Conservation (phyloP, 2,113 vertebrate genomes). For the Halcyon senegalensis region DNA sequence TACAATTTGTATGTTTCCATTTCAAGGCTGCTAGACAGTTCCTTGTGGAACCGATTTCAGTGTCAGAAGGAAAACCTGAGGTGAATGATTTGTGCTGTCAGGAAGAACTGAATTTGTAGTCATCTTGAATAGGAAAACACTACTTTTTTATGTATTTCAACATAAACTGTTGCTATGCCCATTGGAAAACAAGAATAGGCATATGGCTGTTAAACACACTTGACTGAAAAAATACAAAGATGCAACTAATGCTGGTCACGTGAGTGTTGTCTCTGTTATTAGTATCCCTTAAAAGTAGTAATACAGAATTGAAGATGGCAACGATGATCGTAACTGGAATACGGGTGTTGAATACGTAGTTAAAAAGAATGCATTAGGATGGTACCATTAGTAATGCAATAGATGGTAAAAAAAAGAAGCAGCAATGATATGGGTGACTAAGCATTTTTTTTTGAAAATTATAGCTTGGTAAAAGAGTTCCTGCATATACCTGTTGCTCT, state of each 20-base stretch:
- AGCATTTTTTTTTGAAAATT: not conserved
- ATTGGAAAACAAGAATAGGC: not conserved
- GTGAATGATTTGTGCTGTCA: conserved; percentile 42
- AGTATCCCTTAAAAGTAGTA: not conserved
- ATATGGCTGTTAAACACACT: not conserved
- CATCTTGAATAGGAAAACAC: conserved; percentile 32
- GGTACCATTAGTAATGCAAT: not conserved
- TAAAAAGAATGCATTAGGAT: not conserved
- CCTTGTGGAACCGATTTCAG: not conserved
- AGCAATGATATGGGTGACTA: not conserved
- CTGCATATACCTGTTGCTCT: not conserved
- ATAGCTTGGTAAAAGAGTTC: not conserved
- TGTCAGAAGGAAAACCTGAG: conserved; percentile 20
- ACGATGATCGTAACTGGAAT: not conserved
- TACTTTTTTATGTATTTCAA: not conserved
- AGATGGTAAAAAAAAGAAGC: not conserved
- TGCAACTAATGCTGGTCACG: not conserved
- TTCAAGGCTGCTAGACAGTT: conserved; percentile 60
- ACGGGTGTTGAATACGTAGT: not conserved
- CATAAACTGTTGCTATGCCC: not conserved
- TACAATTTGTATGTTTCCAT: conserved; percentile 53
- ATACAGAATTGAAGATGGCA: not conserved
- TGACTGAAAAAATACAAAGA: not conserved
- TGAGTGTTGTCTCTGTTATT: not conserved
- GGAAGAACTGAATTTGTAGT: conserved; percentile 12